phyloP scores from a whole-genome alignment of 2,113 vertebrate species.

The Picathartes gymnocephalus region DNA sequence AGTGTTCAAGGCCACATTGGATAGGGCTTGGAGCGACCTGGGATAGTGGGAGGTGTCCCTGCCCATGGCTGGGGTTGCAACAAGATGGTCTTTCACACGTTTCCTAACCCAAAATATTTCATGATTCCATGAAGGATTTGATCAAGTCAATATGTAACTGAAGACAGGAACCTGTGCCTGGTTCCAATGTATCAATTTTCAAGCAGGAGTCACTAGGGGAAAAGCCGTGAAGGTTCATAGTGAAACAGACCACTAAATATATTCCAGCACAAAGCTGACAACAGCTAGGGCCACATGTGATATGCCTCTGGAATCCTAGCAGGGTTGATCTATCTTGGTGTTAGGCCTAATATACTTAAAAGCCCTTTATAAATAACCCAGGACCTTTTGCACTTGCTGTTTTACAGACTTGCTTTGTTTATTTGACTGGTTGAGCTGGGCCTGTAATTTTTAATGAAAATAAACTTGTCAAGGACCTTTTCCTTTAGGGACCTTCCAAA shows the following conservation, averaged over 20 bases:
- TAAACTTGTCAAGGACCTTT: constrained; percentile 51
- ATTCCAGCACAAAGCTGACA: constrained; percentile 44
- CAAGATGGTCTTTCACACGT: neutral
- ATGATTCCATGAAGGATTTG: neutral
- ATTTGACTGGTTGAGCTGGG: constrained; percentile 47
- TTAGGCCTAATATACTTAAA: constrained; percentile 61
- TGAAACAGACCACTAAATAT: neutral
- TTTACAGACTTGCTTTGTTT: constrained; percentile 52
- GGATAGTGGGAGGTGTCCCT: neutral
- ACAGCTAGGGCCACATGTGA: constrained; percentile 29
- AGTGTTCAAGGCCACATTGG: neutral
- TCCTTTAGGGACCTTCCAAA: constrained; percentile 30
- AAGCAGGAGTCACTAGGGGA: neutral
- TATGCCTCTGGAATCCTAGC: constrained; percentile 41
- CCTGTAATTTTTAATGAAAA: constrained; percentile 59
- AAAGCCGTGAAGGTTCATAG: neutral
- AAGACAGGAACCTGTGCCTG: neutral
- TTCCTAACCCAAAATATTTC: neutral
- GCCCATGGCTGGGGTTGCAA: neutral
- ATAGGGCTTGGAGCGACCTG: neutral
- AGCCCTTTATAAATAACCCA: constrained; percentile 66
- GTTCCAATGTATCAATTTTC: neutral
- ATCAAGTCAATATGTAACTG: neutral
- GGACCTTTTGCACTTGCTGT: constrained; percentile 61
- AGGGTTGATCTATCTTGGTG: constrained; percentile 61